Evolutionary conservation across 2,888 invertebrate genomes (phyloP).

Genomic region (Timema podura): DNA sequence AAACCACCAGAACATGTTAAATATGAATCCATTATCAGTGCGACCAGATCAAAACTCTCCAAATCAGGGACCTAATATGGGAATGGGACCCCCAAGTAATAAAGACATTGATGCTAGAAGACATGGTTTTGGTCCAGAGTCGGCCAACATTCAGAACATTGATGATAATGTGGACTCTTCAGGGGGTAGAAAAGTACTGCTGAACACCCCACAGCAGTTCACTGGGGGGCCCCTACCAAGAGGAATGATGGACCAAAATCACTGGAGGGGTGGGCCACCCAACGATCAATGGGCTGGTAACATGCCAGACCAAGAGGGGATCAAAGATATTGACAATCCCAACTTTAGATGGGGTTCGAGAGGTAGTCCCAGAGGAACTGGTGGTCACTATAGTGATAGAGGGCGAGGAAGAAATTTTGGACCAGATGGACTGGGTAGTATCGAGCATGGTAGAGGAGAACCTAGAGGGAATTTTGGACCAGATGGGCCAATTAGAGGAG

Average conservation of each 20-base stretch:
- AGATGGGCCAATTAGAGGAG: too few relatives aligned
- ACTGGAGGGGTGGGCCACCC: conserved; percentile 21
- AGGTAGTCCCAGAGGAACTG: too few relatives aligned
- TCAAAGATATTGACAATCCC: background rate
- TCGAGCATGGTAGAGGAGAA: too few relatives aligned
- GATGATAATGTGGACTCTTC: too few relatives aligned
- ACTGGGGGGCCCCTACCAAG: conserved; percentile 14
- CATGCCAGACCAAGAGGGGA: conserved; percentile 14
- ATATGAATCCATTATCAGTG: background rate
- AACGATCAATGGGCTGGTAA: conserved; percentile 21
- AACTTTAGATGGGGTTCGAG: too few relatives aligned
- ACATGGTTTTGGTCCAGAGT: background rate
- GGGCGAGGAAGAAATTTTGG: too few relatives aligned
- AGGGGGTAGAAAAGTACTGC: background rate
- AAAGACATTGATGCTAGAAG: background rate
- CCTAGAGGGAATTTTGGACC: too few relatives aligned
- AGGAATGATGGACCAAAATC: conserved; percentile 16
- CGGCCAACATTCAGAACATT: too few relatives aligned
- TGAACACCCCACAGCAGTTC: conserved; percentile 20
- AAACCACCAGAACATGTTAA: background rate
- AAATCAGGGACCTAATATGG: background rate
- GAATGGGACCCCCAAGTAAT: background rate
- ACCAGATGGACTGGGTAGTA: too few relatives aligned
- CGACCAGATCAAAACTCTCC: background rate
- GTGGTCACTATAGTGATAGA: too few relatives aligned